Evolutionary conservation across 2,888 invertebrate species (phyloP).

Genomic region (Lycia hirtaria): DNA sequence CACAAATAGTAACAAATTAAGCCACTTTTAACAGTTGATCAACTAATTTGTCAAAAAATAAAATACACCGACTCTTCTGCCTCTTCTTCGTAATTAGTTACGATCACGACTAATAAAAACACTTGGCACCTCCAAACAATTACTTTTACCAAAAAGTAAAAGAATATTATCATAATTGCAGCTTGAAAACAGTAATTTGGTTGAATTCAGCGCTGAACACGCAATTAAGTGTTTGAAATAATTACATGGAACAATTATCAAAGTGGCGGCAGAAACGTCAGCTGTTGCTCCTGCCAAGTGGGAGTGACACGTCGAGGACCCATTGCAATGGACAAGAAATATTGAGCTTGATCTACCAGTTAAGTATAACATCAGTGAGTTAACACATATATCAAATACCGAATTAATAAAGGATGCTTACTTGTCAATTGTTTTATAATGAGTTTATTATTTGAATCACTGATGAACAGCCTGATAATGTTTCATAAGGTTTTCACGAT

Average conservation of each 20-base stretch:
- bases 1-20: too few relatives aligned
- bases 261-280: constrained; percentile 61
- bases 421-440: too few relatives aligned
- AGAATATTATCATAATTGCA: constrained; percentile 37
- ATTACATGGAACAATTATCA: constrained; percentile 66
- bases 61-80: too few relatives aligned
- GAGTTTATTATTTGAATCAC: too few relatives aligned
- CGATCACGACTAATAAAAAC: neutral
- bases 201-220: constrained; percentile 57
- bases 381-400: neutral
- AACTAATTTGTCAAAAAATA: too few relatives aligned
- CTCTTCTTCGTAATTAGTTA: too few relatives aligned
- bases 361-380: neutral
- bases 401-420: too few relatives aligned
- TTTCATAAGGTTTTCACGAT: too few relatives aligned
- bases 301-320: neutral
- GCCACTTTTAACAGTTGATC: too few relatives aligned
- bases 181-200: constrained; percentile 55
- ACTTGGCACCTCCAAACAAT: constrained; percentile 3
- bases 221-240: constrained; percentile 64
- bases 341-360: neutral
- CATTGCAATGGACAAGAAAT: neutral
- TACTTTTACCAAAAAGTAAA: constrained; percentile 26
- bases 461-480: too few relatives aligned
- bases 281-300: constrained; percentile 60